A percentile compares a stretch with the other conserved stretches of the same genome.
These are phyloP conservation scores for Tribolium freemani DNA, from an alignment of 2,888 invertebrate genomes.

Conservation along the genomic window DNA sequence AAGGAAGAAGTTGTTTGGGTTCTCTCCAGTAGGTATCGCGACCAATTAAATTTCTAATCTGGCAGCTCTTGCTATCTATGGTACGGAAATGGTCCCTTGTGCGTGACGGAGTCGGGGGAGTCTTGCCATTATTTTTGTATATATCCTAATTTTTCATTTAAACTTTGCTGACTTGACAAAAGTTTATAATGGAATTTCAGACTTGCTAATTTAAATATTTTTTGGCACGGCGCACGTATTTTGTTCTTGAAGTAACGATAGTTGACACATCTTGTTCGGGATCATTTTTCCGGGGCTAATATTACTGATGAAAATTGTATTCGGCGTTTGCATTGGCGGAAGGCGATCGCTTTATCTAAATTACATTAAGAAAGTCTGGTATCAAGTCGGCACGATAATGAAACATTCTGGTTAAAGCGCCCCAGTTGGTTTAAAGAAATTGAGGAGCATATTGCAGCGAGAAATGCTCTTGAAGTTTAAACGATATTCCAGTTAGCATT, in stretches of 20 bases:
- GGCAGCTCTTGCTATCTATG: conserved; percentile 22
- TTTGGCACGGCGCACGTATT: conserved; percentile 44
- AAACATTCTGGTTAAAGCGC: conserved; percentile 42
- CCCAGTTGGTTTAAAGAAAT: conserved; percentile 48
- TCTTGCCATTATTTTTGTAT: conserved; percentile 52
- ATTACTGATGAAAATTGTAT: conserved; percentile 44
- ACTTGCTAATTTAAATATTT: conserved; percentile 48
- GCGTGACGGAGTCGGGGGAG: conserved; percentile 38
- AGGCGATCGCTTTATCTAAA: conserved; percentile 45
- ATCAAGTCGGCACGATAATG: conserved; percentile 45
- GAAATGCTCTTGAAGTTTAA: conserved; percentile 46
- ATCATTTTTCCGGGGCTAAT: conserved; percentile 17
- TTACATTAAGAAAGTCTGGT: conserved; percentile 39
- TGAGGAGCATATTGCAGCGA: conserved; percentile 49
- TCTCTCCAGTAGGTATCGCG: background rate
- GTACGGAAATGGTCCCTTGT: conserved; percentile 36
- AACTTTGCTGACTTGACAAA: conserved; percentile 45
- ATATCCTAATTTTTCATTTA: conserved; percentile 55
- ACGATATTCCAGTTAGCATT: conserved; percentile 52
- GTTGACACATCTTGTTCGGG: no score
- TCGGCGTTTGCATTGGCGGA: conserved; percentile 24
- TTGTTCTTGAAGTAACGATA: conserved; percentile 15
- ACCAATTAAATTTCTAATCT: conserved; percentile 43
- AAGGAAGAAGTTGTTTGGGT: conserved; percentile 16
- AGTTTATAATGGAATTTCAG: conserved; percentile 48